Conservation (phyloP, 2,888 invertebrate genomes). For the Melipona bicolor region DNA sequence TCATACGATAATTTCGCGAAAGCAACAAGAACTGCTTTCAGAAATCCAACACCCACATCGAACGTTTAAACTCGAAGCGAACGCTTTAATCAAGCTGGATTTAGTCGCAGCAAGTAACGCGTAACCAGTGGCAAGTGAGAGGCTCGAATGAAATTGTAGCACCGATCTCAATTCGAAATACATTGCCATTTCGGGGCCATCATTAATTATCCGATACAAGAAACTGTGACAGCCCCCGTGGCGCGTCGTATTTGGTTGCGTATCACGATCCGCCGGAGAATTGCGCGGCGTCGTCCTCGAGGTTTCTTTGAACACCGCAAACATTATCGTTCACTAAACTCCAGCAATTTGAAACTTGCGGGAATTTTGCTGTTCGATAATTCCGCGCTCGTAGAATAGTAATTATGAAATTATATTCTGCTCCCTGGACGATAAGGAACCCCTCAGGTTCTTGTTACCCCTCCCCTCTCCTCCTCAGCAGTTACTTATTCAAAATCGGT, state of each 20-base stretch:
- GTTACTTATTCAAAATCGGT: no score
- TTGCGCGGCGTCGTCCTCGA: slow-evolving; percentile 27
- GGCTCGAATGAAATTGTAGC: neutral
- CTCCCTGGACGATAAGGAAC: neutral
- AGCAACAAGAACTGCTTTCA: neutral
- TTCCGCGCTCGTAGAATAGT: neutral
- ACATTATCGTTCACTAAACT: slow-evolving; percentile 35
- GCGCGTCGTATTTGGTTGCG: slow-evolving; percentile 10
- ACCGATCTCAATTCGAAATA: neutral
- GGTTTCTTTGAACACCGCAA: slow-evolving; percentile 49
- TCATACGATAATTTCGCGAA: neutral
- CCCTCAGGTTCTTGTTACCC: no score
- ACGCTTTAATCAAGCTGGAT: neutral
- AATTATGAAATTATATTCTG: neutral
- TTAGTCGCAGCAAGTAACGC: neutral
- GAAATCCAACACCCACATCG: neutral
- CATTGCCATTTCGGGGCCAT: neutral
- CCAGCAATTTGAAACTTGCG: slow-evolving; percentile 46
- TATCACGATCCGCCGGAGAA: slow-evolving; percentile 17
- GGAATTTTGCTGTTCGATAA: slow-evolving; percentile 13
- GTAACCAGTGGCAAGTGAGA: neutral
- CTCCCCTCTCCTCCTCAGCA: no score
- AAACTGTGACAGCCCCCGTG: slow-evolving; percentile 21
- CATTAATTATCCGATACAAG: slow-evolving; percentile 48
- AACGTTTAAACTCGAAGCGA: neutral